Base-by-base conservation (phyloP, 2,113 vertebrate species). In the Hipposideros armiger region DNA sequence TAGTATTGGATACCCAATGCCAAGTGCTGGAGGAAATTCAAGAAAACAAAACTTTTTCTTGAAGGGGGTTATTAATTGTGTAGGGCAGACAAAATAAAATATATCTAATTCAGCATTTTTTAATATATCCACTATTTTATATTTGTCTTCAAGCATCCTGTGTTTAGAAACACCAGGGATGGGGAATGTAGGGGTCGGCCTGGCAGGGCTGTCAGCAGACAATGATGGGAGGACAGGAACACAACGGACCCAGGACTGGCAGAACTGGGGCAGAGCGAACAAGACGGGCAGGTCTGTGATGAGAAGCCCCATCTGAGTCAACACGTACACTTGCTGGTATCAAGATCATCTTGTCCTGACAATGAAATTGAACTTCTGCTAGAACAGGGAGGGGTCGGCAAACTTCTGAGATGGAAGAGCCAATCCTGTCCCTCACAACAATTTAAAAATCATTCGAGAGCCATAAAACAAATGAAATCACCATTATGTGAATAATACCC, bases 91-190 rank as follows among this genome's bases (percentile, higher is more conserved):
- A 78, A 47, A 86, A 78, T 86, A 76, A 90, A 83, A 97, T 82
- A 81, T 28, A 88, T 78, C 73, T 56, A 88, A 89, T 83, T 98
- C 89, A 94, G 96, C 97, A 96, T 67, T 88, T 96, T 91, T 77
- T 50, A 11, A 50, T 80, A 89, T 40, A 76, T 36, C 66, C 20
- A 69, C n/a, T 24, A 17, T 70, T 83, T 94, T 85, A 24, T 83
- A 56, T 73, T 77, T 83, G 15, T 77, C 78, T 87, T 32, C 7
- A 17, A 90, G 90, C 42, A 60, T 60, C 58, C 80, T 66, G 40
- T 45, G n/a, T 90, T 86, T 78, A 86, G 95, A 89, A 95, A 83
- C 58, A 84, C 36, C 73, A 66, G 73, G 93, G 83, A 30, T 50
- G 69, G 86, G 56, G 11, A 76, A 56, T 20, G 11, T 47, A 90